Evolutionary conservation across 2,888 invertebrate genomes (phyloP), one percentile per base, ranked within the genome.

Genomic region (Uropetala carovei): DNA sequence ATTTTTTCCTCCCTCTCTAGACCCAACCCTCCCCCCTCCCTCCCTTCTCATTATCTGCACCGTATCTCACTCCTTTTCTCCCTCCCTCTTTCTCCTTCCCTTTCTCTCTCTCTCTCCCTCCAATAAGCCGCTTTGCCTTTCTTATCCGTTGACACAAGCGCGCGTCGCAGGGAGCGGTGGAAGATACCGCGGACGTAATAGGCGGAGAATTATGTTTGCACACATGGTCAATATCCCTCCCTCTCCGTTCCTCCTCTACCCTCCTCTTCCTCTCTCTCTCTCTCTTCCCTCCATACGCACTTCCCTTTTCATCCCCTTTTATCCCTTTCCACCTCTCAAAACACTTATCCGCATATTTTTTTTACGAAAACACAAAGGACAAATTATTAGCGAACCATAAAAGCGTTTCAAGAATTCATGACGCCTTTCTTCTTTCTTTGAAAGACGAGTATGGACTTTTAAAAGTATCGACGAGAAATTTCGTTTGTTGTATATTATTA

Each of bases 201-300:
- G 68, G 68, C 68, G 68, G 68, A 64, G 64, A 68, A 68, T 68
- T 68, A 68, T 68, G 68, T 68, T 68, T 68, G 68, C 68, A 68
- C 68, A 68, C 22, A 22, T 68, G 68, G 68, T 68, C 68, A 68
- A 68, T 68, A 68, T 22, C n/a, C n/a, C 68, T 22, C 22, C 68
- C 14, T 43, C 43, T 5, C 2, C 5, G 0, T 0, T 0, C 64
- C 64, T 43, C 5, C n/a, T 8, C 68, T 18, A 0, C 16, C 68
- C 68, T 9, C n/a, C 0, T 68, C n/a, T 0, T 68, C 68, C 18
- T 68, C 68, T 68, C 68, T n/a, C 5, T 3, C 43, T 43, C 43
- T 5, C 5, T 43, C 1, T 43, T 43, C 43, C 43, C 43, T 43
- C 43, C 43, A 43, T 68, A 18, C n/a, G 68, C 64, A 8, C n/a